Percentiles rank a stretch among this genome's conserved stretches.
Evolutionary conservation across 2,888 invertebrate genomes (phyloP).

Genomic region (Drosophila monieri): DNA sequence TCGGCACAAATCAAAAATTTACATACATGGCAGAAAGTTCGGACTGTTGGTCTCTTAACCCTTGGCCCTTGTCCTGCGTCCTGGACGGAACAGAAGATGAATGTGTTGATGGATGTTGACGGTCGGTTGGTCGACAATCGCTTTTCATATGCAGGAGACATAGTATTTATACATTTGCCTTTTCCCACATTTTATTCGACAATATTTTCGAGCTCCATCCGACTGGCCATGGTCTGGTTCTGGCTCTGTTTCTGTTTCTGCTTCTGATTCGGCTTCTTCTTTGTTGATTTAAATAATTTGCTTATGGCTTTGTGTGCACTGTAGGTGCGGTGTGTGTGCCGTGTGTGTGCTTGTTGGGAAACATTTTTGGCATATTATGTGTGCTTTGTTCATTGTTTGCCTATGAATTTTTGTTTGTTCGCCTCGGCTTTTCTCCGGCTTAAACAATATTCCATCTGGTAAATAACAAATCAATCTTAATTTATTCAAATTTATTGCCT

Average conservation of each 20-base stretch:
- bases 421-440: conserved; percentile 37
- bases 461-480: conserved; percentile 66
- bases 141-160: conserved; percentile 44
- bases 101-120: conserved; percentile 45
- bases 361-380: conserved; percentile 42
- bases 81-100: conserved; percentile 32
- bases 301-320: conserved; percentile 53
- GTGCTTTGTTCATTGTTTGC: conserved; percentile 46
- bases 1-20: conserved; percentile 76
- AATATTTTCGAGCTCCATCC: conserved; percentile 45
- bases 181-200: conserved; percentile 69
- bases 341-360: conserved; percentile 39
- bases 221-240: conserved; percentile 6
- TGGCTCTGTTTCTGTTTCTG: conserved; percentile 4
- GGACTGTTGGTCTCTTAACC: conserved; percentile 13
- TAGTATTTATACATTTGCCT: conserved; percentile 58
- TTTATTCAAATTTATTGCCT: conserved; percentile 70
- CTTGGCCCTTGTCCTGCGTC: conserved; percentile 1
- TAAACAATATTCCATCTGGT: conserved; percentile 40
- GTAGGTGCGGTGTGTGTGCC: conserved; percentile 47
- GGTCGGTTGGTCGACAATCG: conserved; percentile 13
- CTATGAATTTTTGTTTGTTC: conserved; percentile 50
- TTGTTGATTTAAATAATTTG: conserved; percentile 74
- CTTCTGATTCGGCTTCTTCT: conserved; percentile 7
- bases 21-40: conserved; percentile 71